A percentile compares a stretch with the other conserved stretches of the same genome.
Conservation (phyloP, 2,888 invertebrate genomes). For the Proisotoma minuta region DNA sequence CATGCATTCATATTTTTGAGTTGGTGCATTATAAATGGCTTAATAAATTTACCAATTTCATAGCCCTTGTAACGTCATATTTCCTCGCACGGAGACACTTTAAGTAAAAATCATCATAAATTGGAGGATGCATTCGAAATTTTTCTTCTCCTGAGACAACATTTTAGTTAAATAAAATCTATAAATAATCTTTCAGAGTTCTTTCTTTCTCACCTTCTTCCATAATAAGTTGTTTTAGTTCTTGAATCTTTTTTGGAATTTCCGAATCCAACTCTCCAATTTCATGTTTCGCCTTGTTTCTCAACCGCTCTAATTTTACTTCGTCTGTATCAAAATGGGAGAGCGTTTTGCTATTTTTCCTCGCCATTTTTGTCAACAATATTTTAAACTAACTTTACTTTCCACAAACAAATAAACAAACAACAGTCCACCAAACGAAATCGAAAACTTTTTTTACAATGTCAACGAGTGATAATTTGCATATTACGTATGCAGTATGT, state of each 20-base stretch:
- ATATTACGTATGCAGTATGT: too few relatives aligned
- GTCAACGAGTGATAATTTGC: too few relatives aligned
- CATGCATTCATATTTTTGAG: not conserved
- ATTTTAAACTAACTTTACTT: too few relatives aligned
- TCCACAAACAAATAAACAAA: too few relatives aligned
- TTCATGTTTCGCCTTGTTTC: not conserved
- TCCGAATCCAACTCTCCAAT: not conserved
- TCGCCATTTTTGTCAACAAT: too few relatives aligned
- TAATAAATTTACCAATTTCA: not conserved
- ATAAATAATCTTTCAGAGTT: not conserved
- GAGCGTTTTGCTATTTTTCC: too few relatives aligned
- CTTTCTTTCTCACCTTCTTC: not conserved
- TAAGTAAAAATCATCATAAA: not conserved
- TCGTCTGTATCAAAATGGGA: not conserved
- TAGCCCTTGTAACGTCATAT: not conserved
- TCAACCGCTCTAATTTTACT: not conserved
- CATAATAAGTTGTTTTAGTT: not conserved
- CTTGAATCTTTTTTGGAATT: not conserved
- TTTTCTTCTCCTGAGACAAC: not conserved
- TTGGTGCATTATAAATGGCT: not conserved
- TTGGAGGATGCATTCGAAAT: not conserved
- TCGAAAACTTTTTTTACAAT: too few relatives aligned
- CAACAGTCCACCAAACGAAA: too few relatives aligned
- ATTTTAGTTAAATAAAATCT: not conserved
- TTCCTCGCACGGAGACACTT: not conserved